Evolutionary conservation across 2,113 vertebrate species (phyloP).

Genomic region (Eira barbara): DNA sequence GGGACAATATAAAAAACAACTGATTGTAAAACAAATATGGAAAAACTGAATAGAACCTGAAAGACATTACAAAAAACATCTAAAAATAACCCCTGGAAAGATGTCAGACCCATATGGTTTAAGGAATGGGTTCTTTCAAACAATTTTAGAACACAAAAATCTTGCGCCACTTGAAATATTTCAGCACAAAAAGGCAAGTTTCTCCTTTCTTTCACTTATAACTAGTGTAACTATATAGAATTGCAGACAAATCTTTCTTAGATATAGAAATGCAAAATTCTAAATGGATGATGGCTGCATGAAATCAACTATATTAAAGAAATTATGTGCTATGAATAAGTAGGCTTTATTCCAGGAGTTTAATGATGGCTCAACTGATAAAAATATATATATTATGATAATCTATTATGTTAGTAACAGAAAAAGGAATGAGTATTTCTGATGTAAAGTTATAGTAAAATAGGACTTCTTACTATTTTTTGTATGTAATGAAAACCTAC

Average conservation of each 20-base stretch:
- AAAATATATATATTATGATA: conserved; percentile 5
- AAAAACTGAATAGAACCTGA: neutral
- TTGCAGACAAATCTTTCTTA: neutral
- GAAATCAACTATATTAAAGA: conserved; percentile 22
- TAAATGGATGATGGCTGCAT: neutral
- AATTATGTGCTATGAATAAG: conserved; percentile 19
- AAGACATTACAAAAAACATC: neutral
- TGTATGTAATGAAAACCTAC: neutral
- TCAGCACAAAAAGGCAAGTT: neutral
- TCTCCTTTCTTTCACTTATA: neutral
- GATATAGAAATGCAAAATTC: conserved; percentile 8
- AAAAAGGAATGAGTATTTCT: neutral
- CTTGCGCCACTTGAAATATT: neutral
- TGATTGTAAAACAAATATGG: neutral
- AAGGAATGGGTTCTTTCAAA: neutral
- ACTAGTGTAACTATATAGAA: neutral
- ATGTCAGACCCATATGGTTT: neutral
- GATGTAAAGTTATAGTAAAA: conserved; percentile 31
- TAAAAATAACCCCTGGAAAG: neutral
- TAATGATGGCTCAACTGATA: conserved; percentile 13
- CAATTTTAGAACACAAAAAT: neutral
- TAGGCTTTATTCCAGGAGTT: conserved; percentile 33
- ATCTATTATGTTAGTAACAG: neutral
- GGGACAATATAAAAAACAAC: neutral
- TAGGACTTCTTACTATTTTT: neutral